phyloP scores from a whole-genome alignment of 2,113 vertebrate species.

The Chaetura pelagica region DNA sequence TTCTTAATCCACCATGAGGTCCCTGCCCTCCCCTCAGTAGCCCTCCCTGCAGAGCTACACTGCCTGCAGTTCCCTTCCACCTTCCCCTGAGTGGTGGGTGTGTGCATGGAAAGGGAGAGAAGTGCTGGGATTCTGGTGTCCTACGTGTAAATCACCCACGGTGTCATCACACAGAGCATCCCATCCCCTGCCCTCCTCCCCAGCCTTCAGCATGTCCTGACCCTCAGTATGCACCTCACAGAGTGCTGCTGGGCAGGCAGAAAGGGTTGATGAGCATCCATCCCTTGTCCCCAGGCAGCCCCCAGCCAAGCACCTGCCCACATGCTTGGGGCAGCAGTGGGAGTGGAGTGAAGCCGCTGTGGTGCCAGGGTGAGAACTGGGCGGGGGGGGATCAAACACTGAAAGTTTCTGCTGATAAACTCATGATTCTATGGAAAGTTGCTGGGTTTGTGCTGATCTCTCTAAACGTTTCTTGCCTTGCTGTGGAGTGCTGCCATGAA shows the following conservation, averaged over 20 bases:
- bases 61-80: neutral
- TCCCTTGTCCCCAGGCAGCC: neutral
- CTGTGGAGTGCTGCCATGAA: neutral
- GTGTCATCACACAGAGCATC: neutral
- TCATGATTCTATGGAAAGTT: neutral
- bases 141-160: rapidly evolving
- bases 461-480: rapidly evolving
- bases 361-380: neutral
- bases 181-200: neutral
- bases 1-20: neutral
- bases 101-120: neutral
- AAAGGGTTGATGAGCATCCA: neutral
- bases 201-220: neutral
- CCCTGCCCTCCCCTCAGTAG: neutral
- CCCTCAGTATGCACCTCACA: neutral
- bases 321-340: neutral
- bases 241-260: neutral
- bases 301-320: neutral
- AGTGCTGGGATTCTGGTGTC: neutral
- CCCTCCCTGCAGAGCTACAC: neutral
- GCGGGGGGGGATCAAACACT: too few relatives aligned
- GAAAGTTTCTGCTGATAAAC: neutral
- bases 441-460: neutral
- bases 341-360: neutral
- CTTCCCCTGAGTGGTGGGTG: rapidly evolving